These are phyloP conservation scores for Sesamia inferens DNA, from an alignment of 2,888 invertebrate genomes.

Conservation along the genomic window DNA sequence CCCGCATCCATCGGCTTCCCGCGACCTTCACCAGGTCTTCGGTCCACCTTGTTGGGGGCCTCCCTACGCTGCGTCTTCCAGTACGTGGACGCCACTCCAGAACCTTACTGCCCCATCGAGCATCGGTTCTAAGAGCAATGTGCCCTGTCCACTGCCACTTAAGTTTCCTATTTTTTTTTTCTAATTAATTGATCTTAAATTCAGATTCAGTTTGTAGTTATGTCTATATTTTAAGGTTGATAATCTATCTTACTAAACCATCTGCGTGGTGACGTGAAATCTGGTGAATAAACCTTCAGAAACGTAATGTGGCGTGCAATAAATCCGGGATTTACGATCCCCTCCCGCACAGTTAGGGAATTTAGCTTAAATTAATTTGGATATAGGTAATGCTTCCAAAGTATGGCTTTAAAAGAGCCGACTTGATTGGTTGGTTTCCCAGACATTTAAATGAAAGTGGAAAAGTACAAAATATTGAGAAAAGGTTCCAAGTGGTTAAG, in stretches of 20 bases:
- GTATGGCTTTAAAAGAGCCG: slow-evolving; percentile 19
- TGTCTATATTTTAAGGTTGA: neutral
- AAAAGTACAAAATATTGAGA: slow-evolving; percentile 12
- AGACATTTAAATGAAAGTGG: slow-evolving; percentile 19
- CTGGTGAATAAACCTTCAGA: slow-evolving; percentile 55
- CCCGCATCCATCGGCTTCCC: no score
- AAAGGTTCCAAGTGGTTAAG: neutral
- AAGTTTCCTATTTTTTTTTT: neutral
- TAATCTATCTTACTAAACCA: slow-evolving; percentile 30
- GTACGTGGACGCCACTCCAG: no score
- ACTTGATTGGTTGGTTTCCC: slow-evolving; percentile 24
- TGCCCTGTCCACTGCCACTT: no score
- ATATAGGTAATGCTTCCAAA: slow-evolving; percentile 42
- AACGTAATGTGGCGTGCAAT: slow-evolving; percentile 56
- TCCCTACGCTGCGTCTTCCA: no score
- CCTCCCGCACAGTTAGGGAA: slow-evolving; percentile 26
- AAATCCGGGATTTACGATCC: slow-evolving; percentile 56
- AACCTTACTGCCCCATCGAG: no score
- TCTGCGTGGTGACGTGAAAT: slow-evolving; percentile 40
- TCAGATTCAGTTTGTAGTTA: neutral
- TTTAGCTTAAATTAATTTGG: slow-evolving; percentile 63
- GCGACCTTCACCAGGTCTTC: no score
- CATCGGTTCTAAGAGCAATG: no score
- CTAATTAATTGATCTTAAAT: neutral
- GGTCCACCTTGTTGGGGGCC: no score